Percentiles rank a stretch among this genome's conserved stretches.
These are phyloP conservation scores for Brachylomia viminalis DNA, from an alignment of 2,888 invertebrate genomes.

Conservation along the genomic window DNA sequence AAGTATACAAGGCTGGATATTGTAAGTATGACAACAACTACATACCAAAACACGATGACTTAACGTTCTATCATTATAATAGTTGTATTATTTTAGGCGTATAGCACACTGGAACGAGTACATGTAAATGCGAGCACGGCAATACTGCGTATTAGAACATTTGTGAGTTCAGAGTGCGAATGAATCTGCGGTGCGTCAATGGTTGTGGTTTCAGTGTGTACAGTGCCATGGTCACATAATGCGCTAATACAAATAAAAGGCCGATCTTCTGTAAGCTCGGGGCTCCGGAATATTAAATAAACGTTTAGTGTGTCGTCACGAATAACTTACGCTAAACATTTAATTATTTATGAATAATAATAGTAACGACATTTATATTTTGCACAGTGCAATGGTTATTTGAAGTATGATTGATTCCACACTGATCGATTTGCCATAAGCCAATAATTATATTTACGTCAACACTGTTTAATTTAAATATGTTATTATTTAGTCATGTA, in stretches of 20 bases:
- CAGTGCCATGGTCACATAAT: slow-evolving; percentile 2
- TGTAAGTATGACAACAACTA: slow-evolving; percentile 50
- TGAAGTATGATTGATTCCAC: slow-evolving; percentile 29
- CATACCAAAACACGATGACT: slow-evolving; percentile 53
- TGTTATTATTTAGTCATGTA: slow-evolving; percentile 22
- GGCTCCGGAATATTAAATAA: slow-evolving; percentile 28
- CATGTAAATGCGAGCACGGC: slow-evolving; percentile 17
- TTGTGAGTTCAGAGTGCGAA: not conserved
- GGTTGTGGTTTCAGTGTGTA: slow-evolving; percentile 36
- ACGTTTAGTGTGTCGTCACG: slow-evolving; percentile 23
- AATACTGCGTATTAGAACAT: not conserved
- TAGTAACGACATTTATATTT: slow-evolving; percentile 52
- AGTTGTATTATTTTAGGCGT: slow-evolving; percentile 42
- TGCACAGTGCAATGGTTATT: slow-evolving; percentile 42
- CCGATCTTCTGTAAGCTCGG: slow-evolving; percentile 42
- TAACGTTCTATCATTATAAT: slow-evolving; percentile 47
- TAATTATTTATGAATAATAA: slow-evolving; percentile 51
- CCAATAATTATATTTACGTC: slow-evolving; percentile 36
- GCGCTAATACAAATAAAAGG: slow-evolving; percentile 25
- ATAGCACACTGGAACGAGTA: slow-evolving; percentile 46
- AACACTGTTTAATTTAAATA: slow-evolving; percentile 34
- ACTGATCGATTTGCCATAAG: slow-evolving; percentile 35
- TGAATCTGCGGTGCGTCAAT: slow-evolving; percentile 6
- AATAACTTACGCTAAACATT: slow-evolving; percentile 32
- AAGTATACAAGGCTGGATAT: slow-evolving; percentile 56